Evolutionary conservation across 1,140 invertebrate genomes (phyloP).

Genomic region (Sinella curviseta): DNA sequence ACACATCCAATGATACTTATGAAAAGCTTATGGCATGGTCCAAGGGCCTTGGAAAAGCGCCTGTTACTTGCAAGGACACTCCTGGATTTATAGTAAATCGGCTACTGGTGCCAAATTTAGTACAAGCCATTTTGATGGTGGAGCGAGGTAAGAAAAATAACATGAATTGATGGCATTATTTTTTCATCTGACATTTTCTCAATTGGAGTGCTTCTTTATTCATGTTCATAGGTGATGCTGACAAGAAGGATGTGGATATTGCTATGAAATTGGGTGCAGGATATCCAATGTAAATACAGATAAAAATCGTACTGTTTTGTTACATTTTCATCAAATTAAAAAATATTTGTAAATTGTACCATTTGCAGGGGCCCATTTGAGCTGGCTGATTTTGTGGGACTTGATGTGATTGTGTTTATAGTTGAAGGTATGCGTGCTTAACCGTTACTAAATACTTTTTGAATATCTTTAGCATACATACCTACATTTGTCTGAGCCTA

Average conservation of each 20-base stretch:
- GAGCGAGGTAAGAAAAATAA: conserved; percentile 60
- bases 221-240: conserved; percentile 64
- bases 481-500: not conserved
- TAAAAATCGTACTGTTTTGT: not conserved
- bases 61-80: conserved; percentile 63
- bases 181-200: not conserved
- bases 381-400: conserved; percentile 75
- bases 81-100: conserved; percentile 67
- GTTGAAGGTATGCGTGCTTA: conserved; percentile 35
- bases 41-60: conserved; percentile 61
- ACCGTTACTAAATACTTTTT: too few relatives aligned
- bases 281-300: conserved; percentile 60
- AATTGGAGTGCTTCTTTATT: not conserved
- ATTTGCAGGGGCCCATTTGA: conserved; percentile 79
- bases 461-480: too few relatives aligned
- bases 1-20: conserved; percentile 62
- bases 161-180: not conserved
- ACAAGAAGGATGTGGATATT: conserved; percentile 73
- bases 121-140: conserved; percentile 61
- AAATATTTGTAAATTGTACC: not conserved
- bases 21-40: conserved; percentile 60
- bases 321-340: conserved; percentile 49
- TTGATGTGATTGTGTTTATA: conserved; percentile 58
- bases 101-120: conserved; percentile 62
- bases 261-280: conserved; percentile 84